phyloP scores from a whole-genome alignment of 1,140 invertebrate species.

The Anthonomus grandis region DNA sequence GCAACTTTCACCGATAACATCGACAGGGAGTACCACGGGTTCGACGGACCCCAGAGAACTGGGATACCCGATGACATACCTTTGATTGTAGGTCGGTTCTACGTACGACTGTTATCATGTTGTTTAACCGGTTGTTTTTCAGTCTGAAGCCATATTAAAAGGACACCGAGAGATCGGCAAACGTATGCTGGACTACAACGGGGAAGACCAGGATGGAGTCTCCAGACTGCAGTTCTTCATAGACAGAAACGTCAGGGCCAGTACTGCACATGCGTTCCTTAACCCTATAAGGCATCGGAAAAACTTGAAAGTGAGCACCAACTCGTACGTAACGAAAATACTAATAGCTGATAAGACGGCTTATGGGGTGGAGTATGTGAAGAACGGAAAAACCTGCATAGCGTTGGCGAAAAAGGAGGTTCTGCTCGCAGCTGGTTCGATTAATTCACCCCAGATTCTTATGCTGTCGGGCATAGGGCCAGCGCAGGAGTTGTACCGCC shows the following conservation, averaged over 20 bases:
- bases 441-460: conserved; percentile 70
- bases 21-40: conserved; percentile 10
- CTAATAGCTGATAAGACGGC: conserved; percentile 71
- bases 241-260: conserved; percentile 52
- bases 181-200: conserved; percentile 59
- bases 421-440: conserved; percentile 64
- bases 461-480: conserved; percentile 77
- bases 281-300: conserved; percentile 58
- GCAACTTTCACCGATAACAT: conserved; percentile 43
- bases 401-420: conserved; percentile 63
- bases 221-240: conserved; percentile 66
- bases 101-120: no score
- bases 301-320: conserved; percentile 69
- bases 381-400: conserved; percentile 49
- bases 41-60: conserved; percentile 9
- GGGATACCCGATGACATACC: conserved; percentile 6
- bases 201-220: conserved; percentile 61
- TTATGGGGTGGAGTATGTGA: conserved; percentile 63
- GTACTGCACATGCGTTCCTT: conserved; percentile 63
- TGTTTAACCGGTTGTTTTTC: no score
- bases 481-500: conserved; percentile 54
- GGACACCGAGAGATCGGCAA: conserved; percentile 50
- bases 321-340: conserved; percentile 67
- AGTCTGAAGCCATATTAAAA: conserved; percentile 52
- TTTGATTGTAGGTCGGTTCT: conserved; percentile 1